Base-by-base conservation (phyloP, 2,797 vertebrate species). In the Acridotheres tristis region DNA sequence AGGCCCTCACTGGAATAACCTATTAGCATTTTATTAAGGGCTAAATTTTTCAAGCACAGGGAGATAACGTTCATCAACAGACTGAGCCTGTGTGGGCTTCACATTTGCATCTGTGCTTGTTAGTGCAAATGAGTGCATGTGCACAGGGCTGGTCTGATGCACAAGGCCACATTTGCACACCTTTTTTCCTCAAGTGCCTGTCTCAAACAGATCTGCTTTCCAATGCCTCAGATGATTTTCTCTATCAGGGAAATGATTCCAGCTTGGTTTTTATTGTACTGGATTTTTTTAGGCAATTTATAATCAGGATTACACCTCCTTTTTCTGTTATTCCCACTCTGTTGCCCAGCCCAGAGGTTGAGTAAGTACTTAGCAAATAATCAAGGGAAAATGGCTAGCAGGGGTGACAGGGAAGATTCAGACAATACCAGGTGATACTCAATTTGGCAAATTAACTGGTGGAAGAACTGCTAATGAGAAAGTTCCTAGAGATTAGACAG, bases 211-310 rank as follows among this genome's bases (percentile, higher is more conserved):
- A 74, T 90, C 85, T 96, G 61, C 88, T 90, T 96, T 93, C 84
- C 92, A 72, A 14, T 34, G 43, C 73, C 67, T 63, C 79, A 90
- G 95, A 96, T 97, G 93, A 93, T 94, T 96, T 97, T 96, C 88
- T 88, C 94, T 76, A 22, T 65, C 83, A 93, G 93, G 74, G 96
- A 96, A 95, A 94, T 94, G 74, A 96, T 96, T 94, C 88, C 90
- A 83, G 66, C 90, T 95, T 88, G 69, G 0, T 8, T 89, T 92
- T 92, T 69, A 40, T 93, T 71, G 51, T 98, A 97, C 53, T 63
- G 77, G 59, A 61, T 76, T 73, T 85, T 54, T 59, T 32, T 16
- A 3, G 17, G 36, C 82, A 67, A 63, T 45, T 76, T 86, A n/a
- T n/a, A 40, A 61, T 79, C 69, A 61, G 55, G 27, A 88, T 79